phyloP scores from a whole-genome alignment of 2,888 invertebrate genomes.

The Tetragnatha montana region DNA sequence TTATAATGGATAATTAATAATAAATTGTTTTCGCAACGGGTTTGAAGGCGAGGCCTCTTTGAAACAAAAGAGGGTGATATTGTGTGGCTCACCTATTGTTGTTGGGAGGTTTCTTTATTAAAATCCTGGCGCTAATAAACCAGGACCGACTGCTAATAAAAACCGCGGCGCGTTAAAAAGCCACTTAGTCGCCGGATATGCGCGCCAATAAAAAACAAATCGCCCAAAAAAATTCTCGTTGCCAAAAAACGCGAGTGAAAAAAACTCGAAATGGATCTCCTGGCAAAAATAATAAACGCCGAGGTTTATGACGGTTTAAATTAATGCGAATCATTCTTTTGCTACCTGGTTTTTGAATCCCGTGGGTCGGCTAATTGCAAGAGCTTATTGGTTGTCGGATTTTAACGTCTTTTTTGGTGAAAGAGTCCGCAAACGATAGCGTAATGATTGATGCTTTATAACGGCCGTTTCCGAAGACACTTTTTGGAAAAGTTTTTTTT shows the following conservation, averaged over 20 bases:
- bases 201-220: conserved; percentile 50
- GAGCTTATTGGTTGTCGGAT: conserved; percentile 60
- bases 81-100: conserved; percentile 45
- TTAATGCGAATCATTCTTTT: conserved; percentile 66
- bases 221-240: conserved; percentile 47
- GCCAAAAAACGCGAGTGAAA: conserved; percentile 59
- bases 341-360: conserved; percentile 46
- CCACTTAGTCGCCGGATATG: conserved; percentile 64
- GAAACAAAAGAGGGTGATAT: conserved; percentile 45
- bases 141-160: conserved; percentile 20
- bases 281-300: conserved; percentile 39
- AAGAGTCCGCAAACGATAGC: conserved; percentile 56
- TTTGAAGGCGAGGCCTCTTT: not conserved
- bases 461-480: conserved; percentile 39
- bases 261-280: conserved; percentile 51
- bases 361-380: conserved; percentile 45
- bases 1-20: conserved; percentile 70
- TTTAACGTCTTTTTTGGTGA: conserved; percentile 43
- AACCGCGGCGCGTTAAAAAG: conserved; percentile 52
- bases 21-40: conserved; percentile 61
- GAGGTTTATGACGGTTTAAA: conserved; percentile 59
- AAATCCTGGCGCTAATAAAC: conserved; percentile 4
- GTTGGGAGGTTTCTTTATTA: conserved; percentile 39
- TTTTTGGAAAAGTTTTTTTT: conserved; percentile 8
- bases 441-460: conserved; percentile 56